A percentile compares a stretch with the other conserved stretches of the same genome.
Evolutionary conservation across 2,888 invertebrate genomes (phyloP).

Genomic region (Priocnemis perturbator): DNA sequence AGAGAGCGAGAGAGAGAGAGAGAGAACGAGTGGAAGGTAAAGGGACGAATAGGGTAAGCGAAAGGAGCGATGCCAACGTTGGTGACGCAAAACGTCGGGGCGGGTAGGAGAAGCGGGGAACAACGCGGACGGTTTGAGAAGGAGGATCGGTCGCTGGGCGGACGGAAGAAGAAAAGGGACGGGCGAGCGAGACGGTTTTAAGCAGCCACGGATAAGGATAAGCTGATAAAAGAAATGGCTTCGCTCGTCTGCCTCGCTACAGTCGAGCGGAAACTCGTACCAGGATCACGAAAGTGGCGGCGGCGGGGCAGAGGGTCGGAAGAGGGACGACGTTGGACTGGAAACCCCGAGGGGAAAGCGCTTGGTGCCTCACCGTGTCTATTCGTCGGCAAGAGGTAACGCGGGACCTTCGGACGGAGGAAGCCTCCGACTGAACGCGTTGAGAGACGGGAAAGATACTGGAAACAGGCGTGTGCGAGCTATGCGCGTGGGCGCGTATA

Average conservation of each 20-base stretch:
- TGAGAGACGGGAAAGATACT: conserved; percentile 38
- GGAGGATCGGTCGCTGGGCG: conserved; percentile 9
- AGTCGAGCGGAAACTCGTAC: conserved; percentile 33
- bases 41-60: neutral
- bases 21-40: conserved; percentile 3
- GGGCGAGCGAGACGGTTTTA: conserved; percentile 45
- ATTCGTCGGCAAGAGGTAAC: conserved; percentile 7
- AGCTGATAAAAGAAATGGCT: conserved; percentile 57
- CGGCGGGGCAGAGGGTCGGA: too few relatives aligned
- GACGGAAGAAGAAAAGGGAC: conserved; percentile 36
- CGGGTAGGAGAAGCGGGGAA: neutral
- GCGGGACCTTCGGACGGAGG: conserved; percentile 17
- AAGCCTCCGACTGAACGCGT: conserved; percentile 53
- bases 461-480: conserved; percentile 20
- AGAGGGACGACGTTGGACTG: neutral
- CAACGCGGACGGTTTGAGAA: neutral
- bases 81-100: conserved; percentile 25
- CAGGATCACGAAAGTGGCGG: conserved; percentile 24
- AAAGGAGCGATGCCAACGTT: conserved; percentile 33
- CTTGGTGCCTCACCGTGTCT: neutral
- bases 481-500: conserved; percentile 46
- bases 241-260: conserved; percentile 33
- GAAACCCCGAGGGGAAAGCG: neutral
- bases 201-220: conserved; percentile 56
- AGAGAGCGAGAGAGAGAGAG: conserved; percentile 1